Evolutionary conservation across 2,113 vertebrate genomes (phyloP).

Genomic region (Chiloscyllium plagiosum): DNA sequence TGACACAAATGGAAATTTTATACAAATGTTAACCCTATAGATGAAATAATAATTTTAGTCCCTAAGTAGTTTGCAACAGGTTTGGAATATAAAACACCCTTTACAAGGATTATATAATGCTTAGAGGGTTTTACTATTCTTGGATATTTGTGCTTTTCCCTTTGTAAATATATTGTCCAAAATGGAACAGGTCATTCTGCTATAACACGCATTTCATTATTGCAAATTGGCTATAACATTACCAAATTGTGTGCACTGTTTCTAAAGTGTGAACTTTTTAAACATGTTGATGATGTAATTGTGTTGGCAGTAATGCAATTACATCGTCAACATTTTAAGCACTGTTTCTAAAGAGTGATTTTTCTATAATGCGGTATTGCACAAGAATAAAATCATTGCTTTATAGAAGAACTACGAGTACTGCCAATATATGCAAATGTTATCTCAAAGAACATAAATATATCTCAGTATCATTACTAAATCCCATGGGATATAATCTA

Average conservation of each 20-base stretch:
- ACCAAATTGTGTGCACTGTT: no score
- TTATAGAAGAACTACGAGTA: no score
- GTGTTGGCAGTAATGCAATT: no score
- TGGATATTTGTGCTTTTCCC: neutral
- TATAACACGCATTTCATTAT: no score
- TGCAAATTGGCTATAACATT: no score
- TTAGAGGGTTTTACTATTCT: neutral
- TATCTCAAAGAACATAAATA: slow-evolving; percentile 14
- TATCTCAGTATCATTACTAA: neutral
- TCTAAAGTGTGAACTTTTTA: no score
- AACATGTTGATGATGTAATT: no score
- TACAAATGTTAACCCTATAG: neutral
- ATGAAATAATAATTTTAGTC: neutral
- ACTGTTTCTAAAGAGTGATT: no score
- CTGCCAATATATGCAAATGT: neutral
- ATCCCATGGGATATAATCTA: neutral
- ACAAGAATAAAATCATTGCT: no score
- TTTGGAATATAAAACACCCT: neutral
- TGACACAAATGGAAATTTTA: neutral
- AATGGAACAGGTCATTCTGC: neutral
- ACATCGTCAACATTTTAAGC: no score
- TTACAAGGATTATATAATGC: neutral
- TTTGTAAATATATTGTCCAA: neutral
- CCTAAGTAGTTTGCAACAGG: neutral
- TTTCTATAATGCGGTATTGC: no score